phyloP scores from a whole-genome alignment of 2,113 vertebrate species.

The Trichomycterus rosablanca region DNA sequence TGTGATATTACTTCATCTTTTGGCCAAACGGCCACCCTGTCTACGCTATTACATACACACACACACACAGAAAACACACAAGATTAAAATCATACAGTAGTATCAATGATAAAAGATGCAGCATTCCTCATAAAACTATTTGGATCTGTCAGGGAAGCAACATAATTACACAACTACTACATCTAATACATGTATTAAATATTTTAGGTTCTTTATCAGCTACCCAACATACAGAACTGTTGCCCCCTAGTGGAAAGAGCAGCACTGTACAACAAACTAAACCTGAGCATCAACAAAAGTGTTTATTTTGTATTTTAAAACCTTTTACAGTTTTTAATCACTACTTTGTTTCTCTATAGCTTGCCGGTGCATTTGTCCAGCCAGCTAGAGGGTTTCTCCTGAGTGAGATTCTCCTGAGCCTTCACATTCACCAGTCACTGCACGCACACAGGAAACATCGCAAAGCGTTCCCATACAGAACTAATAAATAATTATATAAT shows the following conservation, averaged over 20 bases:
- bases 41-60: constrained; percentile 39
- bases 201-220: constrained; percentile 20
- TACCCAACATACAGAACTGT: constrained; percentile 34
- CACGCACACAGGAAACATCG: no score
- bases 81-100: constrained; percentile 21
- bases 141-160: constrained; percentile 39
- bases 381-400: constrained; percentile 66
- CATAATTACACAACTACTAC: background rate
- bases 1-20: constrained; percentile 45
- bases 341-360: constrained; percentile 31
- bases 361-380: constrained; percentile 56
- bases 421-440: constrained; percentile 9
- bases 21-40: constrained; percentile 43
- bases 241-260: constrained; percentile 54
- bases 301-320: constrained; percentile 38
- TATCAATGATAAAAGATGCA: constrained; percentile 54
- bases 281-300: constrained; percentile 59
- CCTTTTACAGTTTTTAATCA: constrained; percentile 28
- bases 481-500: no score
- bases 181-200: constrained; percentile 13
- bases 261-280: constrained; percentile 40
- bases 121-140: constrained; percentile 56
- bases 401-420: constrained; percentile 62
- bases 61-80: constrained; percentile 43
- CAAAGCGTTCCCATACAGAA: no score